Percentiles rank a stretch among this genome's conserved stretches.
Conservation (phyloP, 2,113 vertebrate species). For the Todiramphus chloris region DNA sequence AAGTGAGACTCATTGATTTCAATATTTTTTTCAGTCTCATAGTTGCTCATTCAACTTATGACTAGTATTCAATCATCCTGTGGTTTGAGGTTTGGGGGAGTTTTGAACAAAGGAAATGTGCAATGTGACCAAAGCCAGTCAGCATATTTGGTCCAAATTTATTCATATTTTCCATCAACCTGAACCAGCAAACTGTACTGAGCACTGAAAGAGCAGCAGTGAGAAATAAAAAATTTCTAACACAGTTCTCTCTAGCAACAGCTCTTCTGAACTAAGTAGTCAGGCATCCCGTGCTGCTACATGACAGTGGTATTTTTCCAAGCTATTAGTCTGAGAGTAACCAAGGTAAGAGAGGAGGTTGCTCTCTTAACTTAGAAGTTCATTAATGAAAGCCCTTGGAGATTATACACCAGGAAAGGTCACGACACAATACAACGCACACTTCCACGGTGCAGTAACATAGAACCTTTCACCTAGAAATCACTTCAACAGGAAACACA, state of each 20-base stretch:
- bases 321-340: background rate
- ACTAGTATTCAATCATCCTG: background rate
- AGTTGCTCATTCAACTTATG: background rate
- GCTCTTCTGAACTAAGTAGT: background rate
- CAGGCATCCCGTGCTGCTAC: background rate
- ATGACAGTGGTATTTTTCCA: background rate
- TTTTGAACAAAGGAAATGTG: background rate
- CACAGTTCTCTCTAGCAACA: background rate
- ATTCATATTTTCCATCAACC: background rate
- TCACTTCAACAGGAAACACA: conserved; percentile 18
- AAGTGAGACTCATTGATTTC: background rate
- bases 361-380: background rate
- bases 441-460: conserved; percentile 7
- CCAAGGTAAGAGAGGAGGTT: background rate
- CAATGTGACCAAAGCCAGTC: background rate
- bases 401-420: conserved; percentile 2
- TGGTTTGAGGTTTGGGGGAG: background rate
- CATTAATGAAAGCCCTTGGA: background rate
- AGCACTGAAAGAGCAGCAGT: background rate
- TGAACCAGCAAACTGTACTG: background rate
- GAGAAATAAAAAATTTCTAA: background rate
- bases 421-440: background rate
- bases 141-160: background rate
- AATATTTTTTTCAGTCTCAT: background rate
- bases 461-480: conserved; percentile 26